Percentiles rank a stretch among this genome's conserved stretches.
phyloP scores from a whole-genome alignment of 2,888 invertebrate genomes.

The Ephialtes manifestator region DNA sequence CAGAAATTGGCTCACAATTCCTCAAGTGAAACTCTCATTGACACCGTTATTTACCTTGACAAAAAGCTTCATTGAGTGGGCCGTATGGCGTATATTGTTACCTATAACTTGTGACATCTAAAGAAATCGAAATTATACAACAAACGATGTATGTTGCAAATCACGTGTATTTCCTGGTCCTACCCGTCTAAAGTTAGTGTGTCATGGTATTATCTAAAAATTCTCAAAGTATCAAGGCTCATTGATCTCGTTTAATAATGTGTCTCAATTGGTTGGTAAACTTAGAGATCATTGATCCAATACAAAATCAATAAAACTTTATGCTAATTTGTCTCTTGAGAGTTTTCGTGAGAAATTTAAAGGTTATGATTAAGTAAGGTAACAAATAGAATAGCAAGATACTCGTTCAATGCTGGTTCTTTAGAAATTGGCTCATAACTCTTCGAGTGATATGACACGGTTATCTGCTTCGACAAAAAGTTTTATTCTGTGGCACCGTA shows the following conservation, averaged over 20 bases:
- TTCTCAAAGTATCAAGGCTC: too few relatives aligned
- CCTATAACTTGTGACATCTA: not conserved
- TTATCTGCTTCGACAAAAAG: slow-evolving; percentile 27
- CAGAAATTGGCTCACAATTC: slow-evolving; percentile 20
- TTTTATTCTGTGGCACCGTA: not conserved
- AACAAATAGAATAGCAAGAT: not conserved
- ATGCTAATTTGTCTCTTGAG: too few relatives aligned
- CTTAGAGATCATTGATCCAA: too few relatives aligned
- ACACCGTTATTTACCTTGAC: slow-evolving; percentile 28
- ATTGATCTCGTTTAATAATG: too few relatives aligned
- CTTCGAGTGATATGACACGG: slow-evolving; percentile 13
- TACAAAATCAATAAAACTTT: too few relatives aligned
- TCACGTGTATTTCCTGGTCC: too few relatives aligned
- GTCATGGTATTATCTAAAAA: too few relatives aligned
- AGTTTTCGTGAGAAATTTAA: not conserved
- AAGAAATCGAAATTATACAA: not conserved
- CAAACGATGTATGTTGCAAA: not conserved
- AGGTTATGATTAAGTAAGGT: not conserved
- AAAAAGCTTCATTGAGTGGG: not conserved
- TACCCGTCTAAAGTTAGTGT: too few relatives aligned
- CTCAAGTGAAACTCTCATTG: not conserved
- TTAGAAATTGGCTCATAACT: slow-evolving; percentile 15
- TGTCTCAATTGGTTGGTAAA: too few relatives aligned
- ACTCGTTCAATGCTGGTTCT: not conserved
- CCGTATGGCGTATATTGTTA: not conserved